Base-by-base conservation (phyloP, 1,140 invertebrate genomes). In the Arion vulgaris region DNA sequence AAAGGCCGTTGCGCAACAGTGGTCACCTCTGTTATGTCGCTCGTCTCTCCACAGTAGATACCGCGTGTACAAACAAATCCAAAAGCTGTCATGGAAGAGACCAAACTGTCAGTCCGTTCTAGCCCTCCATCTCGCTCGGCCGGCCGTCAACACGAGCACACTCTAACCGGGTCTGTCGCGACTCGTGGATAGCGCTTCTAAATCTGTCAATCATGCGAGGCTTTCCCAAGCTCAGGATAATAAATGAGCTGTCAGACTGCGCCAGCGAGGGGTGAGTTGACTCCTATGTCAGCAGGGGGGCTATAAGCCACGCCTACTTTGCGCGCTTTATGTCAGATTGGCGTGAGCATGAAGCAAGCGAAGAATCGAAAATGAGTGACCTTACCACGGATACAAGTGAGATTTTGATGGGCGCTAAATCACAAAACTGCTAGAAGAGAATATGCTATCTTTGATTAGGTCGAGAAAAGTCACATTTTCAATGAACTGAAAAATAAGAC, bases 161-260 rank as follows among this genome's bases (percentile, higher is more conserved):
- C 86, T 90, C 87, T 88, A 87, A 89, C 84, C 88, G 86, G 86
- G 79, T 72, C 86, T 91, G 89, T 90, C 89, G 90, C 81, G 82
- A 86, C 86, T 89, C 88, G 87, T 87, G 87, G 90, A 88, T 88
- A 84, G 82, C 85, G 80, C 87, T 87, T 84, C 87, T 88, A 88
- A 87, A 89, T 85, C 88, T 91, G 90, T 91, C 90, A 91, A 91
- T 91, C 90, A 91, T 83, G 9, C 80, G 69, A n/a, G 41, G 66
- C 69, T 49, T 53, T 23, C 69, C 26, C 71, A 36, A 17, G 71
- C 57, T 66, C 83, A 83, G 83, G 87, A 88, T 90, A 90, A 91
- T 88, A 88, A 89, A 91, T 88, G 88, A 88, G 87, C 90, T 91
- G 90, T 91, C 90, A 91, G 62, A 80, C 85, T 81, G 82, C 81